Evolutionary conservation across 37 sponge, comb jelly and placozoan genomes (phyloP).

Genomic region (Geodia barretti): DNA sequence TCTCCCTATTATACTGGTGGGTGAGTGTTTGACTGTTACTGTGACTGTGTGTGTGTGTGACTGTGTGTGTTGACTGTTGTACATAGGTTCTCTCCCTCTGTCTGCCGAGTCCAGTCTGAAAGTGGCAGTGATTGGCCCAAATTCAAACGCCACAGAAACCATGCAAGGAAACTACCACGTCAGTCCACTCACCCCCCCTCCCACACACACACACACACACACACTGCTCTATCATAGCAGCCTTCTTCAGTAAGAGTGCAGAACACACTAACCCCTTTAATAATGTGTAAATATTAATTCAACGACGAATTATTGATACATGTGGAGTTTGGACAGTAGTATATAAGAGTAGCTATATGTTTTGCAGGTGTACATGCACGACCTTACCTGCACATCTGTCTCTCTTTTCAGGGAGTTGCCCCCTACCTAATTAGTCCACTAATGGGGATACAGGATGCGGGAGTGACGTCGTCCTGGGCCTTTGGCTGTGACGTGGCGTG

Average conservation of each 20-base stretch:
- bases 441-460: conserved; percentile 48
- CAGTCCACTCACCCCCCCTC: too few relatives aligned
- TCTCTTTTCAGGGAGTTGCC: conserved; percentile 65
- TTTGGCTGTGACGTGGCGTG: conserved; percentile 79
- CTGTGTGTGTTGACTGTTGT: neutral
- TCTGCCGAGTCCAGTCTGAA: neutral
- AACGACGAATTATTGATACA: too few relatives aligned
- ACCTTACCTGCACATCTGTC: too few relatives aligned
- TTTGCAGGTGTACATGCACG: too few relatives aligned
- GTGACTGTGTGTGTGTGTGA: conserved; percentile 19
- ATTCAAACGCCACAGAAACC: conserved; percentile 58
- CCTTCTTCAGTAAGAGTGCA: too few relatives aligned
- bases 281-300: too few relatives aligned
- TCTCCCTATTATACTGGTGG: neutral
- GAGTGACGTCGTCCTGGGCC: conserved; percentile 30
- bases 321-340: too few relatives aligned
- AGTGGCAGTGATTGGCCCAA: conserved; percentile 81
- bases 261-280: too few relatives aligned
- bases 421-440: conserved; percentile 80
- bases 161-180: conserved; percentile 88
- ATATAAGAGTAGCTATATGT: too few relatives aligned
- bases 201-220: too few relatives aligned
- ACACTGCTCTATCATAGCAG: too few relatives aligned
- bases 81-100: conserved; percentile 48
- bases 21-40: neutral